Base-by-base conservation (phyloP, 2,888 invertebrate species). In the Lutraria lutraria region DNA sequence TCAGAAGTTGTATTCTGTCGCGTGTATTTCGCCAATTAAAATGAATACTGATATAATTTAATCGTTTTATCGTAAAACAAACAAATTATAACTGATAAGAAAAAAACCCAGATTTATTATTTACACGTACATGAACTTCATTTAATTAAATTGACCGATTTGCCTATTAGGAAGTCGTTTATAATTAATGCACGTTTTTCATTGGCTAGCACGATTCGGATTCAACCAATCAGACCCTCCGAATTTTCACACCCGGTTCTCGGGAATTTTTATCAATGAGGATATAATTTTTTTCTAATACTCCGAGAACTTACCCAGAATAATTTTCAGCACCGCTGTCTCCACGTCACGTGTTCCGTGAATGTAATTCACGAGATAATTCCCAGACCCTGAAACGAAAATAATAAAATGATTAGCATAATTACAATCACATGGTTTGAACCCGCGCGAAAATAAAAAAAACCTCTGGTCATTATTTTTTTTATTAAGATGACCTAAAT, bases 311-410 rank as follows among this genome's bases (percentile, higher is more conserved):
- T 91, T 87, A 92, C 95, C 95, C n/a, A 94, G 83, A 25, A 95
- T 90, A n/a, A 95, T 93, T 80, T 93, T 94, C 13, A 95, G 88
- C 6, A 93, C 94, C 4, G 95, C 94, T 1, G 95, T 95, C 82
- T 93, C 92, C 6, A 94, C 88, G 83, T 95, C 94, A 68, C 89
- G 91, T 13, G 93, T 95, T 25, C 95, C 95, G 68, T 95, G 94
- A 6, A 95, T 91, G 83, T 95, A 94, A 88, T 93, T 94, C 21
- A 92, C 94, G 12, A 94, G 91, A 52, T 93, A 94, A 89, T 95
- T 94, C 10, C 95, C 95, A 3, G 95, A 94, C 31, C 95, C 95
- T 94, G 91, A 16, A 63, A 63, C 16, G 2, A 72, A n/a, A 81
- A 29, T 31, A 81, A 31, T n/a, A n/a, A n/a, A 81, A 12, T 19